phyloP scores from a whole-genome alignment of 2,797 vertebrate species.

The Poliocrania exsul region DNA sequence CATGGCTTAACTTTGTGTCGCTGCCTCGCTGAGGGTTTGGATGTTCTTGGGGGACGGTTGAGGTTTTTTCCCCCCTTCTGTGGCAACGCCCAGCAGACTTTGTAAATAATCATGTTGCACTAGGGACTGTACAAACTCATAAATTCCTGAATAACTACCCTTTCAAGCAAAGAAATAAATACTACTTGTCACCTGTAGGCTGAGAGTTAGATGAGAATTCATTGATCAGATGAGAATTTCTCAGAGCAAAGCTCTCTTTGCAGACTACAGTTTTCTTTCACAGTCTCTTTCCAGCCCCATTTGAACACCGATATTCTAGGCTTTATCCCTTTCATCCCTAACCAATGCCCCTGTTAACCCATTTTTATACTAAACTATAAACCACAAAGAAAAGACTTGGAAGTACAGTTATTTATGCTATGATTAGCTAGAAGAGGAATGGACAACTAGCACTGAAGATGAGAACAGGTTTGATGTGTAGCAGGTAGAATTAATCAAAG shows the following conservation, averaged over 20 bases:
- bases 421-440: background rate
- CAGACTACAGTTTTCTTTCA: background rate
- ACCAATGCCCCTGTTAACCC: background rate
- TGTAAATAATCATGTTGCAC: background rate
- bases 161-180: background rate
- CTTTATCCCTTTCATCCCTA: background rate
- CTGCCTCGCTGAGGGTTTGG: background rate
- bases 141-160: background rate
- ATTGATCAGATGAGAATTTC: background rate
- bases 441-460: background rate
- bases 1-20: background rate
- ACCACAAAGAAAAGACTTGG: background rate
- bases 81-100: background rate
- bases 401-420: background rate
- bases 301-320: background rate
- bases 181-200: background rate
- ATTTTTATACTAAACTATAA: background rate
- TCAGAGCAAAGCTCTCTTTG: background rate
- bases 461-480: background rate
- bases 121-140: background rate
- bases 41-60: background rate
- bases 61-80: background rate
- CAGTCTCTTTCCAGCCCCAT: background rate
- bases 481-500: background rate
- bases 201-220: background rate